Conservation (phyloP, 2,888 invertebrate species). For the Sminthurides aquaticus region DNA sequence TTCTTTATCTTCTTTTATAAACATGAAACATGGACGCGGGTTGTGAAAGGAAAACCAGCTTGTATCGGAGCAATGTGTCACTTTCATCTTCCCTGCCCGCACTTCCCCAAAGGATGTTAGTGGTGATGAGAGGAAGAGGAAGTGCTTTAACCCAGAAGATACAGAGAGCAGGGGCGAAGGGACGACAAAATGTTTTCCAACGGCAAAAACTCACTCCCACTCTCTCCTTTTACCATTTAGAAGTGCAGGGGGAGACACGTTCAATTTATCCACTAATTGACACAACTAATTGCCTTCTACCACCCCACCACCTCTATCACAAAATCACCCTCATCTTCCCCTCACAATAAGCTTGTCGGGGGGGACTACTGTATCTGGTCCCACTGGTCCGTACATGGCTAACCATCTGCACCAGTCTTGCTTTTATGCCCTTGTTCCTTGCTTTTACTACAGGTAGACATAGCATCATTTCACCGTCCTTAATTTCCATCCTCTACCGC, state of each 20-base stretch:
- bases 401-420: background rate
- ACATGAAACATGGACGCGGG: too few species aligned
- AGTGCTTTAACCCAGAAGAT: too few species aligned
- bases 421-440: background rate
- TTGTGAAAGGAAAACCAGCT: too few species aligned
- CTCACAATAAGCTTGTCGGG: too few species aligned
- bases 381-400: too few species aligned
- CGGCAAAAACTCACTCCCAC: conserved; percentile 8
- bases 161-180: background rate
- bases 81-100: too few species aligned
- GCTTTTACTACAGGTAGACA: background rate
- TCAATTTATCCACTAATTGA: conserved; percentile 24
- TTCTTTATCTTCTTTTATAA: too few species aligned
- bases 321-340: background rate
- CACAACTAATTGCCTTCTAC: conserved; percentile 22
- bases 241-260: conserved; percentile 17
- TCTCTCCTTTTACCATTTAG: conserved; percentile 5
- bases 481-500: too few species aligned
- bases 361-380: too few species aligned
- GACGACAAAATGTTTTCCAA: background rate
- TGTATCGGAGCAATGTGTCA: too few species aligned
- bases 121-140: background rate
- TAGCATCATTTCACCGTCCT: too few species aligned
- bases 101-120: background rate
- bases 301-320: conserved; percentile 8